phyloP scores from a whole-genome alignment of 2,888 invertebrate genomes.

The Megamerina dolium region DNA sequence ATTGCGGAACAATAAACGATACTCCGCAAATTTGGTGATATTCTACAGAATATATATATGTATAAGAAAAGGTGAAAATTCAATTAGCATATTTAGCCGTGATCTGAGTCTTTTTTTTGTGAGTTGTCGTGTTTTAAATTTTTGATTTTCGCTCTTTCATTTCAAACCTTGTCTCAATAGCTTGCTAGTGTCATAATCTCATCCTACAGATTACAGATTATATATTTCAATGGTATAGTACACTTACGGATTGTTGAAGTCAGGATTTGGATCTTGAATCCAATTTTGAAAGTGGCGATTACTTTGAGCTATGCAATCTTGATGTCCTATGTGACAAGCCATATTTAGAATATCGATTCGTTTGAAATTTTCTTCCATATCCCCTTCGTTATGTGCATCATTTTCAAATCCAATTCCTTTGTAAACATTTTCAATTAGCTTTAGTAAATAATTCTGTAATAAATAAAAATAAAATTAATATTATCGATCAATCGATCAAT shows the following conservation, averaged over 20 bases:
- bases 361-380: slow-evolving; percentile 63
- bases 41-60: slow-evolving; percentile 51
- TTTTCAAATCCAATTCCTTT: slow-evolving; percentile 65
- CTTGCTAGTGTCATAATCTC: no score
- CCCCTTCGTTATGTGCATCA: slow-evolving; percentile 51
- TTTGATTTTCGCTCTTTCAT: no score
- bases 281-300: slow-evolving; percentile 68
- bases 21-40: slow-evolving; percentile 75
- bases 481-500: slow-evolving; percentile 1
- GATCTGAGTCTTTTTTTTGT: no score
- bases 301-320: slow-evolving; percentile 69
- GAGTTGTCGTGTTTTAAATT: no score
- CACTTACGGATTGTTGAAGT: slow-evolving; percentile 67
- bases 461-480: slow-evolving; percentile 25
- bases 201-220: no score
- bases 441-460: slow-evolving; percentile 63
- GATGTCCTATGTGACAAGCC: slow-evolving; percentile 70
- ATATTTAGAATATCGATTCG: slow-evolving; percentile 66
- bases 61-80: not conserved
- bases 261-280: slow-evolving; percentile 66
- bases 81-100: not conserved
- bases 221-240: no score
- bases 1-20: slow-evolving; percentile 86
- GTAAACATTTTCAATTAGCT: slow-evolving; percentile 62
- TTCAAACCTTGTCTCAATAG: no score